Evolutionary conservation across 2,113 vertebrate genomes (phyloP).

Genomic region (Aix galericulata): DNA sequence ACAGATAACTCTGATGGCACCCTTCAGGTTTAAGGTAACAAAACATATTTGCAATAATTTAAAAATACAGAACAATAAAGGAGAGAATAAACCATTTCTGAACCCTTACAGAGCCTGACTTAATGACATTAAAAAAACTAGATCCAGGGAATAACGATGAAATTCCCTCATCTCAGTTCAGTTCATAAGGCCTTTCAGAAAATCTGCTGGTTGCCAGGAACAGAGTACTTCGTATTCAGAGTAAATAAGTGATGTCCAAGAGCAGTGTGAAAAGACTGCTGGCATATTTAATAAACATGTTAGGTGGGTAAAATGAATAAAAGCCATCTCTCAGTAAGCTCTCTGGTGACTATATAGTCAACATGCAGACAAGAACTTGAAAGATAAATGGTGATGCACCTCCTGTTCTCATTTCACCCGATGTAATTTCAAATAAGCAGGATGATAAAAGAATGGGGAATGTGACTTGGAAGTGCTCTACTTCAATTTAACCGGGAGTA

Average conservation of each 20-base stretch:
- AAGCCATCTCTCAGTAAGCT: neutral
- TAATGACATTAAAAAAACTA: neutral
- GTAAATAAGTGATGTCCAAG: neutral
- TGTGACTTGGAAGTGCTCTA: neutral
- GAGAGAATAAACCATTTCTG: neutral
- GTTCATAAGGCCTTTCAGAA: neutral
- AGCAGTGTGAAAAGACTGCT: neutral
- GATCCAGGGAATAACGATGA: neutral
- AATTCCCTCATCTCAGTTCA: neutral
- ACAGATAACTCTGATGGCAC: neutral
- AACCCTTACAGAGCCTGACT: neutral
- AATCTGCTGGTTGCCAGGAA: neutral
- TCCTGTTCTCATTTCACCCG: neutral
- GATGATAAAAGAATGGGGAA: neutral
- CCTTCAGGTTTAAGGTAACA: neutral
- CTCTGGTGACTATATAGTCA: neutral
- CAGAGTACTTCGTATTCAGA: neutral
- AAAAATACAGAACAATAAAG: neutral
- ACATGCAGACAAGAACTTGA: neutral
- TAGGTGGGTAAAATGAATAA: neutral
- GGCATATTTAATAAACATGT: neutral
- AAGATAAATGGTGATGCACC: neutral
- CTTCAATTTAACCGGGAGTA: neutral
- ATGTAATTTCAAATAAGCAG: rapidly evolving
- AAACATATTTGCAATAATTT: neutral